A percentile compares a stretch with the other conserved stretches of the same genome.
These are phyloP conservation scores for Takifugu flavidus DNA, from an alignment of 2,113 vertebrate genomes.

Conservation along the genomic window DNA sequence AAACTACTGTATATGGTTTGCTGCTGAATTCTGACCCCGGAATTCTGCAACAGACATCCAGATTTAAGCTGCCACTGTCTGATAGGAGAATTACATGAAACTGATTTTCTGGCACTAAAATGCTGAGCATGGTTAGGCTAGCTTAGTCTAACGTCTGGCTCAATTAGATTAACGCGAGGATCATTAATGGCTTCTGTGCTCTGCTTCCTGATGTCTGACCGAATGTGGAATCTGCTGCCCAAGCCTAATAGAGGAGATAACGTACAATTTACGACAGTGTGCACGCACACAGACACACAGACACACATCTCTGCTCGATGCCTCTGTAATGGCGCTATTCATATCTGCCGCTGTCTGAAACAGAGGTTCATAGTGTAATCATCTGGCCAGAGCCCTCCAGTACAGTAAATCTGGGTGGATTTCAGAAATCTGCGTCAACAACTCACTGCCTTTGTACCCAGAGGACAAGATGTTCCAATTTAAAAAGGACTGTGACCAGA, in stretches of 20 bases:
- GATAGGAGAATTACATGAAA: constrained; percentile 13
- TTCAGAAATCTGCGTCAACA: constrained; percentile 36
- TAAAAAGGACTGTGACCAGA: constrained; percentile 11
- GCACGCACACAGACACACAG: constrained; percentile 1
- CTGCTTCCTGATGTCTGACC: constrained; percentile 14
- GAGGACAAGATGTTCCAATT: constrained; percentile 21
- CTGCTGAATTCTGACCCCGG: not conserved
- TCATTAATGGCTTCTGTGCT: constrained; percentile 17
- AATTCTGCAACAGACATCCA: not conserved
- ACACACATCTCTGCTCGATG: constrained; percentile 45
- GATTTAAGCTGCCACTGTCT: constrained; percentile 1
- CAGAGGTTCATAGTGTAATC: constrained; percentile 51
- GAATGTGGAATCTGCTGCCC: constrained; percentile 21
- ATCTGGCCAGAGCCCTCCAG: constrained; percentile 34
- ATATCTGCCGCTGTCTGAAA: constrained; percentile 49
- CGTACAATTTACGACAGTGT: constrained; percentile 9
- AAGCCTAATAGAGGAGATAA: not conserved
- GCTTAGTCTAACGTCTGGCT: constrained; percentile 10
- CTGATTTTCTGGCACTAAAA: constrained; percentile 22
- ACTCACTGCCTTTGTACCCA: constrained; percentile 6
- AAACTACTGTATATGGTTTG: not conserved
- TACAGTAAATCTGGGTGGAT: constrained; percentile 26
- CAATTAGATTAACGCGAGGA: constrained; percentile 28
- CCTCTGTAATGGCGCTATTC: constrained; percentile 57
- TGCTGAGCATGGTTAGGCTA: not conserved